Base-by-base conservation (phyloP, 2,113 vertebrate genomes). In the Sorex araneus region DNA sequence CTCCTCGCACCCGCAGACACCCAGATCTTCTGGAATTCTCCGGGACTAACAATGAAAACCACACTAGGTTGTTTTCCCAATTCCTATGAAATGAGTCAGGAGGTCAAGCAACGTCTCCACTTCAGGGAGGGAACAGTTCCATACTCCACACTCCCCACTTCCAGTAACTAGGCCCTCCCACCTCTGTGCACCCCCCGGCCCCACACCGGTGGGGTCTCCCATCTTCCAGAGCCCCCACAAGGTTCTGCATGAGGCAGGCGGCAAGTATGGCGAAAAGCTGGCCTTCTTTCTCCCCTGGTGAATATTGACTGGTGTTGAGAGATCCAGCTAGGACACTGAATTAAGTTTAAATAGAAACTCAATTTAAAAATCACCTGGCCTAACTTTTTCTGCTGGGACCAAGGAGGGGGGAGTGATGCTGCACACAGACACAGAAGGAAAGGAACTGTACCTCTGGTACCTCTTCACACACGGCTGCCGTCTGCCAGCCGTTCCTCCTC, bases 41-140 rank as follows among this genome's bases (percentile, higher is more conserved):
- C 87, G 96, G 95, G 95, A 95, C 92, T 91, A 95, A 97, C 97
- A 97, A 97, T 97, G 96, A 96, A 97, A 97, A 98, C 95, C 96
- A 97, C 97, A 97, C 76, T 96, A 94, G 97, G 95, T 96, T 97
- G 97, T 96, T 97, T 97, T 97, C 96, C 93, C 94, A 93, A 97
- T 97, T 97, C 97, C 96, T 97, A 95, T 87, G 86, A 97, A 98
- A 97, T 98, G 98, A 98, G 97, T 98, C 98, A 98, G 97, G 97
- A 97, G 97, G 97, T 98, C 98, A 98, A 95, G 97, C 95, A 97
- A 97, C 97, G 96, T 96, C 95, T 95, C 75, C 74, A 71, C 71
- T 96, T 89, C 66, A 85, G 92, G 97, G 94, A 88, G 87, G 96
- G 93, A 97, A 94, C 94, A 96, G 94, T 96, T 97, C 95, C 96